Evolutionary conservation across 2,888 invertebrate species (phyloP).

Genomic region (Cantharis lateralis): DNA sequence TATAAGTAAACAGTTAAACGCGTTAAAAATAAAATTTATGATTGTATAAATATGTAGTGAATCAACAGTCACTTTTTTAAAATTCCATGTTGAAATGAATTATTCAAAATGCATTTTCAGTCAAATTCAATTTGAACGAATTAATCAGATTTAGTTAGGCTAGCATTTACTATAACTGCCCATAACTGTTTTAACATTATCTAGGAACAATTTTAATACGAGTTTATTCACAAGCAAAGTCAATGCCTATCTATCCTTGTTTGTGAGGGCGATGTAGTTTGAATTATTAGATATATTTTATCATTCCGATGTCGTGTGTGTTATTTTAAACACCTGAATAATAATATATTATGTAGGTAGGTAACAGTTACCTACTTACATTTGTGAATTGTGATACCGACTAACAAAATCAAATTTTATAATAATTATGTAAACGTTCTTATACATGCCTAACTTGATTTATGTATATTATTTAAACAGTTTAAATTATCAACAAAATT

Average conservation of each 20-base stretch:
- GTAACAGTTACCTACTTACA: not conserved
- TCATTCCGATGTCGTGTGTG: not conserved
- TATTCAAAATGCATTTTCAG: not conserved
- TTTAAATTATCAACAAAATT: not conserved
- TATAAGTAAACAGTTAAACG: not conserved
- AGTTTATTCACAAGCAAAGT: constrained; percentile 13
- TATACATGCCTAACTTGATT: not conserved
- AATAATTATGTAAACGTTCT: not conserved
- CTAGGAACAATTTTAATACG: constrained; percentile 12
- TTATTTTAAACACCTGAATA: not conserved
- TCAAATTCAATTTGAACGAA: not conserved
- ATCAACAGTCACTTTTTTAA: not conserved
- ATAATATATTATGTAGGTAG: not conserved
- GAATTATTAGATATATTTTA: not conserved
- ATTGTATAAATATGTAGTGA: not conserved
- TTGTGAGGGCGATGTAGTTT: constrained; percentile 1
- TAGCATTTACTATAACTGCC: not conserved
- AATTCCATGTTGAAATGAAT: not conserved
- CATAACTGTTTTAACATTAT: constrained; percentile 17
- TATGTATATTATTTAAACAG: not conserved
- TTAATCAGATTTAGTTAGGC: not conserved
- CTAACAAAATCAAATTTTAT: not conserved
- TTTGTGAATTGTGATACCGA: not conserved
- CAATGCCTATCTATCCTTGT: not conserved
- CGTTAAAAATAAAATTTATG: not conserved